Conservation (phyloP, 2,113 vertebrate genomes). For the Leptobrachium leishanense region DNA sequence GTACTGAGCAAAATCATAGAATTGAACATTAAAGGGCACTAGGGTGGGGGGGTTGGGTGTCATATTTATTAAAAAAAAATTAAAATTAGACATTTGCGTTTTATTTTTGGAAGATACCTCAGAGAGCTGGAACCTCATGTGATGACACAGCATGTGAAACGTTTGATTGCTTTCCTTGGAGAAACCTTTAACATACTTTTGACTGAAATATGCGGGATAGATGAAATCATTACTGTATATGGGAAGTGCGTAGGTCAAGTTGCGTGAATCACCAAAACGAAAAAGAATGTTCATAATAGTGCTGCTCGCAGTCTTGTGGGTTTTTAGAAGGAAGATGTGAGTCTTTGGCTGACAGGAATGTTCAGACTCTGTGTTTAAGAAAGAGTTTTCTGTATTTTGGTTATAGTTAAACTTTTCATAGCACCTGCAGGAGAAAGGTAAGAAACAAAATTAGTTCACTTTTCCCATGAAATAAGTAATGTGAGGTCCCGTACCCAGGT, state of each 20-base stretch:
- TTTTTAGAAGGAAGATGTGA: slow-evolving; percentile 10
- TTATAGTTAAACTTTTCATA: no score
- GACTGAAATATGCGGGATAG: slow-evolving; percentile 71
- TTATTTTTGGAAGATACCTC: slow-evolving; percentile 62
- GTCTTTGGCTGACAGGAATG: neutral
- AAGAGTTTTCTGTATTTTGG: no score
- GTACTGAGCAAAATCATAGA: no score
- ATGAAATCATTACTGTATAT: slow-evolving; percentile 65
- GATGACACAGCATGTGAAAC: slow-evolving; percentile 83
- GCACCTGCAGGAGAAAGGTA: no score
- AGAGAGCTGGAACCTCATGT: slow-evolving; percentile 75
- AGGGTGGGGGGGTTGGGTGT: no score
- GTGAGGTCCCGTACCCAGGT: no score
- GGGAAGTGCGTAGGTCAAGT: slow-evolving; percentile 80
- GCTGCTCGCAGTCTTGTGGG: slow-evolving; percentile 17
- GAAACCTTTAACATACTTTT: slow-evolving; percentile 69
- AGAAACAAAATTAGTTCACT: no score
- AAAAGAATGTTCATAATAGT: slow-evolving; percentile 3
- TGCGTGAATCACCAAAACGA: slow-evolving; percentile 51
- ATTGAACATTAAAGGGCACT: no score
- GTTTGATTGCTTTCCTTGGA: slow-evolving; percentile 21
- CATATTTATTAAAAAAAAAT: no score
- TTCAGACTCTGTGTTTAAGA: no score
- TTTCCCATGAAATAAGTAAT: no score
- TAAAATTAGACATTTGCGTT: no score